phyloP scores from a whole-genome alignment of 30 jellyfish, hydroid and myxozoan species.

The Turritopsis dohrnii region DNA sequence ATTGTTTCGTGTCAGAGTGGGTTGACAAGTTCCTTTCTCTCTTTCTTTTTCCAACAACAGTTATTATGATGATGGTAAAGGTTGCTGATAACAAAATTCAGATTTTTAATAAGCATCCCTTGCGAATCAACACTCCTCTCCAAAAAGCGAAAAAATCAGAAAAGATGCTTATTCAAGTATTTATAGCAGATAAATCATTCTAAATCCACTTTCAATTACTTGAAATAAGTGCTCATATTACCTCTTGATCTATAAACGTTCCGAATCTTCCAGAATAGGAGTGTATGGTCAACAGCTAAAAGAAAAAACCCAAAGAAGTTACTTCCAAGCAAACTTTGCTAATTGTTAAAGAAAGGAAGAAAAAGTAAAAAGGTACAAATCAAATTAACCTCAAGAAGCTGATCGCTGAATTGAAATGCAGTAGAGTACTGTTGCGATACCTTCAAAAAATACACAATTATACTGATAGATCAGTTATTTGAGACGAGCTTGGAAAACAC shows the following conservation, averaged over 20 bases:
- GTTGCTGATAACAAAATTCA: too few relatives aligned
- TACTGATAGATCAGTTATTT: too few relatives aligned
- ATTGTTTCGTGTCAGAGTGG: too few relatives aligned
- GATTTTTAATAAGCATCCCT: too few relatives aligned
- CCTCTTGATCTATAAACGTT: slow-evolving; percentile 61
- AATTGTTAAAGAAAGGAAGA: not conserved
- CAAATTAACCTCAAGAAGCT: slow-evolving; percentile 66
- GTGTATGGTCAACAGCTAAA: slow-evolving; percentile 62
- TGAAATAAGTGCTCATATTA: not conserved
- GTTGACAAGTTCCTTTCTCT: too few relatives aligned
- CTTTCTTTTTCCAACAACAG: too few relatives aligned
- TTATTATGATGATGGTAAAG: too few relatives aligned
- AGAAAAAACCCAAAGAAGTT: too few relatives aligned
- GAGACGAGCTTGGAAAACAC: not conserved
- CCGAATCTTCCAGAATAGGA: slow-evolving; percentile 91
- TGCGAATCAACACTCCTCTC: too few relatives aligned
- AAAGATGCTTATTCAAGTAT: not conserved
- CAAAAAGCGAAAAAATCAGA: too few relatives aligned
- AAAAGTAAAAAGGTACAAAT: not conserved
- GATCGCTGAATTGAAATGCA: slow-evolving; percentile 67
- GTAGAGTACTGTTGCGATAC: slow-evolving; percentile 68
- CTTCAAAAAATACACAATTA: slow-evolving; percentile 16
- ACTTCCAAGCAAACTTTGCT: too few relatives aligned
- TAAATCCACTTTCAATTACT: too few relatives aligned
- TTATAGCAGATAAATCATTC: not conserved